These are phyloP conservation scores for Lucilia cuprina DNA, from an alignment of 1,140 invertebrate genomes.

Conservation along the genomic window DNA sequence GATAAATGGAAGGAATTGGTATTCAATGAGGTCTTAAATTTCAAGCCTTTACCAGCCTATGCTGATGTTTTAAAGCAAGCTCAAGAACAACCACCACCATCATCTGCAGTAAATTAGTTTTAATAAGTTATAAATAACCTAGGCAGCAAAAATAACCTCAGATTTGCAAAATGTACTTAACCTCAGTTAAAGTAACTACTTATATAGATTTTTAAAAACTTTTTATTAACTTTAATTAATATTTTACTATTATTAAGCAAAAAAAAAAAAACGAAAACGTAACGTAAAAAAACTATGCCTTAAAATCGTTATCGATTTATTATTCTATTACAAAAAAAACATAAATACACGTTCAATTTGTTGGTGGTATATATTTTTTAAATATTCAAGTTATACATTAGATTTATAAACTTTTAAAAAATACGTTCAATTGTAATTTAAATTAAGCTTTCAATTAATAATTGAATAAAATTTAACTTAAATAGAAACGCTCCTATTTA, in stretches of 20 bases:
- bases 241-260: not conserved
- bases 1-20: slow-evolving; percentile 93
- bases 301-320: not conserved
- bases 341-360: too few species aligned
- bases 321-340: not conserved
- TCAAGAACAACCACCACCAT: slow-evolving; percentile 29
- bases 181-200: slow-evolving; percentile 15
- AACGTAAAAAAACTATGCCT: not conserved
- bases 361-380: too few species aligned
- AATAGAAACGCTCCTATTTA: not conserved
- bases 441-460: too few species aligned
- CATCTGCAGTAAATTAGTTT: slow-evolving; percentile 38
- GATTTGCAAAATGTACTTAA: slow-evolving; percentile 21
- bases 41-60: slow-evolving; percentile 68
- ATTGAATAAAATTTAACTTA: not conserved
- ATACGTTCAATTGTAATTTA: too few species aligned
- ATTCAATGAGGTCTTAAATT: slow-evolving; percentile 78
- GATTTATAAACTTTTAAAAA: too few species aligned
- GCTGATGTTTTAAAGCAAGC: slow-evolving; percentile 52
- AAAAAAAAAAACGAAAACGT: not conserved
- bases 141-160: not conserved
- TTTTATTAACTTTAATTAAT: slow-evolving; percentile 22
- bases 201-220: not conserved
- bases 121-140: not conserved
- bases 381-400: too few species aligned